These are phyloP conservation scores for Drosophila pegasa DNA, from an alignment of 2,888 invertebrate species.

Conservation along the genomic window DNA sequence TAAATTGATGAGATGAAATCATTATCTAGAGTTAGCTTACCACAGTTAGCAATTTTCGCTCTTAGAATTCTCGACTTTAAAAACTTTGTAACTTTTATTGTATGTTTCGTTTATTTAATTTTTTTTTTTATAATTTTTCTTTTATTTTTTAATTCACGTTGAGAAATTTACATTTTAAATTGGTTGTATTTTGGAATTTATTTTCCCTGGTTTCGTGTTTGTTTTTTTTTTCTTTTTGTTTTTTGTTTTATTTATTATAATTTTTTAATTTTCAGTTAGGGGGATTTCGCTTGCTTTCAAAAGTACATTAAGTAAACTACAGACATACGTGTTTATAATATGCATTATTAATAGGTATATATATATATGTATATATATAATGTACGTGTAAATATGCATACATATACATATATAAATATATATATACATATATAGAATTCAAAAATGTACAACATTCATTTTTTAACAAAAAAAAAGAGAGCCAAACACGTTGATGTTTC, in stretches of 20 bases:
- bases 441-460: conserved; percentile 81
- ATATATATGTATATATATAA: conserved; percentile 32
- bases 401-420: conserved; percentile 26
- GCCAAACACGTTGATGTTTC: conserved; percentile 27
- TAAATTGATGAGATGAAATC: no score
- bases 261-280: conserved; percentile 28
- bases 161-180: conserved; percentile 65
- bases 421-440: conserved; percentile 59
- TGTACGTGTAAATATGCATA: conserved; percentile 48
- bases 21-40: no score
- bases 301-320: conserved; percentile 76
- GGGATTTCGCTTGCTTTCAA: conserved; percentile 48
- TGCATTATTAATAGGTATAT: conserved; percentile 56
- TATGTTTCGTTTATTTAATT: conserved; percentile 28
- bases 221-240: conserved; percentile 28
- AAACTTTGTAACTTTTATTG: background rate
- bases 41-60: no score
- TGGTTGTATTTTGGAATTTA: conserved; percentile 26
- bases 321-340: conserved; percentile 71
- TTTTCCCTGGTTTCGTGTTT: conserved; percentile 22
- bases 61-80: no score
- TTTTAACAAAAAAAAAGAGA: conserved; percentile 69
- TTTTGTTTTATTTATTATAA: no score
- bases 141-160: conserved; percentile 42
- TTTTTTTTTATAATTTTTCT: conserved; percentile 20